These are phyloP conservation scores for Dallia pectoralis DNA, from an alignment of 2,797 vertebrate species.

Conservation along the genomic window DNA sequence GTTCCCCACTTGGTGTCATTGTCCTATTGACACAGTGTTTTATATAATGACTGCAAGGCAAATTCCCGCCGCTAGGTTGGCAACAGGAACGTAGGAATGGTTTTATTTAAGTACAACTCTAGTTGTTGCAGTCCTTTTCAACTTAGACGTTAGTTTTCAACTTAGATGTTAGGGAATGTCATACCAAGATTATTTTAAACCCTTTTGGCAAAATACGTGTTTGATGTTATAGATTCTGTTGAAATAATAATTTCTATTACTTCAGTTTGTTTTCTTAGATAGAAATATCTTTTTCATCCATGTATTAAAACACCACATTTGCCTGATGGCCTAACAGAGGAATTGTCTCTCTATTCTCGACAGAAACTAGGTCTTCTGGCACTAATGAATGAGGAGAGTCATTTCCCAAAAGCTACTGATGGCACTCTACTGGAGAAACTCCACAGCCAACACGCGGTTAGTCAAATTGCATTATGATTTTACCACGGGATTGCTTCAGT, in stretches of 20 bases:
- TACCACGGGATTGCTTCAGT: background rate
- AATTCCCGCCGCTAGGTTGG: background rate
- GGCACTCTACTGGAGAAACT: slow-evolving; percentile 90
- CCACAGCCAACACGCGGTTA: slow-evolving; percentile 89
- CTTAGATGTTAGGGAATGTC: background rate
- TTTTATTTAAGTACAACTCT: background rate
- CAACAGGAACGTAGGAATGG: background rate
- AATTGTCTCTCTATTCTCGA: slow-evolving; percentile 33
- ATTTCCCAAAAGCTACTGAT: slow-evolving; percentile 96
- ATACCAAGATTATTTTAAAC: background rate
- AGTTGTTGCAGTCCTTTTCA: background rate
- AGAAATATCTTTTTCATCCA: background rate
- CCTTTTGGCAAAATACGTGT: background rate
- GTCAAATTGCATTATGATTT: slow-evolving; percentile 35
- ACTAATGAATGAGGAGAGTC: slow-evolving; percentile 96
- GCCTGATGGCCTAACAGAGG: background rate
- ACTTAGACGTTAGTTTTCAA: background rate
- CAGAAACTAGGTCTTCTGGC: slow-evolving; percentile 96
- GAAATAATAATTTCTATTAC: background rate
- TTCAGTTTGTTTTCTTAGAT: background rate
- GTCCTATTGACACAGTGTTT: background rate
- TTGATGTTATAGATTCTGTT: background rate
- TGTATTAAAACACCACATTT: background rate
- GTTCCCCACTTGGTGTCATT: background rate
- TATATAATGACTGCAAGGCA: background rate